Evolutionary conservation across 2,113 vertebrate species (phyloP).

Genomic region (Tenebrosternarchus preto): DNA sequence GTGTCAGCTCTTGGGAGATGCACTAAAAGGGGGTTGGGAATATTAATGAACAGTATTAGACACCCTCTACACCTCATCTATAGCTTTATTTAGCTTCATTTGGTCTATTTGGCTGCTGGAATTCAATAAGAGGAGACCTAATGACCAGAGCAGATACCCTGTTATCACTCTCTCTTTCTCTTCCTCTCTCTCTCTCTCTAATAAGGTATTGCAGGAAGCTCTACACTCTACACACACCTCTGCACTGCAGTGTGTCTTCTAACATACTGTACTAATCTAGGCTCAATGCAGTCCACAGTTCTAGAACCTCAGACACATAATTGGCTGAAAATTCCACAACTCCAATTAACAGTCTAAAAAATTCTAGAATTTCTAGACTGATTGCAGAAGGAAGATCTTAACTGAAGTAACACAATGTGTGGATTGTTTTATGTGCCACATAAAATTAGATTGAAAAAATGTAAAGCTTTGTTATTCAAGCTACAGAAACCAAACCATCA

Average conservation of each 20-base stretch:
- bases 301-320: conserved; percentile 16
- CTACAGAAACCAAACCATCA: not conserved
- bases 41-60: conserved; percentile 65
- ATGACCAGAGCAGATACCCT: conserved; percentile 78
- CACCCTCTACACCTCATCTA: conserved; percentile 56
- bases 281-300: not conserved
- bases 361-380: not conserved
- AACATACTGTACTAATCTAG: conserved; percentile 11
- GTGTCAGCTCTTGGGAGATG: conserved; percentile 11
- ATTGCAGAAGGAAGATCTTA: not conserved
- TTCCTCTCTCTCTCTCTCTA: conserved; percentile 71
- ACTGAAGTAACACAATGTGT: too few relatives aligned
- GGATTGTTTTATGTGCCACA: too few relatives aligned
- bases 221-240: conserved; percentile 27
- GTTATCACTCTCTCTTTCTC: conserved; percentile 69
- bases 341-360: conserved; percentile 4
- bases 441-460: too few relatives aligned
- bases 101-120: conserved; percentile 66
- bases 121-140: conserved; percentile 71
- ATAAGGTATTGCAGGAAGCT: conserved; percentile 65
- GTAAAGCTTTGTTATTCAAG: not conserved
- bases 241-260: not conserved
- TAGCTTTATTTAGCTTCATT: conserved; percentile 70
- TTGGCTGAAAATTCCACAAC: conserved; percentile 19
- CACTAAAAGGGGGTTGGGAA: conserved; percentile 55